Conservation (phyloP, 1,140 invertebrate species). For the Megalopta genalis region DNA sequence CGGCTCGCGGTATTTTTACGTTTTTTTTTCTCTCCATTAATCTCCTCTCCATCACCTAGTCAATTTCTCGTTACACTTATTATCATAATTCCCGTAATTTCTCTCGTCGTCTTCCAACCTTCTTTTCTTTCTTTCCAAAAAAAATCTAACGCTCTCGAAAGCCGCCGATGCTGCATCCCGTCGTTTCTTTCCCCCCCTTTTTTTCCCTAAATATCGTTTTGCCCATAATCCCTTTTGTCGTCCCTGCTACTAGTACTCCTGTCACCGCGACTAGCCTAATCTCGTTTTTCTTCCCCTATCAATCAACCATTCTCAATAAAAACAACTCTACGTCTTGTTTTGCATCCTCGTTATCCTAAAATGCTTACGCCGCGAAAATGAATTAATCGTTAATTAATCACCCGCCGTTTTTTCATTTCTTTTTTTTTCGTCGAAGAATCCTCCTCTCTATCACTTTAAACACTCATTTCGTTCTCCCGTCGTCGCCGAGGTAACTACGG, state of each 20-base stretch:
- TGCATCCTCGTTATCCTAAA: too few relatives aligned
- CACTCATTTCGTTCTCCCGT: slow-evolving; percentile 7
- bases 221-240: slow-evolving; percentile 44
- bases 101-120: background rate
- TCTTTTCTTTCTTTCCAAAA: background rate
- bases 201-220: slow-evolving; percentile 22
- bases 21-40: slow-evolving; percentile 1
- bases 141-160: slow-evolving; percentile 26
- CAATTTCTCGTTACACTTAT: background rate
- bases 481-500: slow-evolving; percentile 19
- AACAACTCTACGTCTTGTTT: slow-evolving; percentile 48
- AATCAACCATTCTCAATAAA: slow-evolving; percentile 58
- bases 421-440: too few relatives aligned
- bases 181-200: background rate
- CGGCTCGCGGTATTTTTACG: slow-evolving; percentile 49
- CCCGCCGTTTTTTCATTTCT: too few relatives aligned
- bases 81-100: slow-evolving; percentile 3
- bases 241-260: slow-evolving; percentile 60
- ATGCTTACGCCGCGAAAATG: too few relatives aligned
- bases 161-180: slow-evolving; percentile 40
- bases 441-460: too few relatives aligned
- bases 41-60: background rate
- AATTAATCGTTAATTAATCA: too few relatives aligned
- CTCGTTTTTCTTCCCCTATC: slow-evolving; percentile 47
- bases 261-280: slow-evolving; percentile 65